These are phyloP conservation scores for Procambarus clarkii DNA, from an alignment of 1,140 invertebrate species.

Conservation along the genomic window DNA sequence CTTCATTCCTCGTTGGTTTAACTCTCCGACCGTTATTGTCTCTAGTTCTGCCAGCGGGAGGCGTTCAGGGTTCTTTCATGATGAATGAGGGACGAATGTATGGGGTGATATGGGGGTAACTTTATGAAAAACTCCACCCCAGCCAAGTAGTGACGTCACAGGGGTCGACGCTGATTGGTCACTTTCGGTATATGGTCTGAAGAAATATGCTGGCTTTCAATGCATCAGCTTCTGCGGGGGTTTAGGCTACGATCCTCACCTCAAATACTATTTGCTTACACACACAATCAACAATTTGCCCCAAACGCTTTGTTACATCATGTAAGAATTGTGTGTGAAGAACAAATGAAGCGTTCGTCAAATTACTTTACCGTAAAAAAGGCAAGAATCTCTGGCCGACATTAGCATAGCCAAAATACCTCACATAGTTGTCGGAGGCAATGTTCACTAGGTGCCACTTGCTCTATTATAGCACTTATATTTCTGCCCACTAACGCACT, in stretches of 20 bases:
- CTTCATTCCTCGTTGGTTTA: background rate
- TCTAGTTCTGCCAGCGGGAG: background rate
- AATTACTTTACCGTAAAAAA: conserved; percentile 16
- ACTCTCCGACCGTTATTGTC: background rate
- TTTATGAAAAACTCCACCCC: conserved; percentile 13
- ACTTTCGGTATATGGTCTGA: conserved; percentile 37
- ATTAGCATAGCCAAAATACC: conserved; percentile 60
- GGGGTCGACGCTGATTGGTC: conserved; percentile 13
- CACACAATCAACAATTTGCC: background rate
- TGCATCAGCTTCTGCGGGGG: background rate
- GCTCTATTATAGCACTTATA: background rate
- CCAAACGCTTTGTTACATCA: background rate
- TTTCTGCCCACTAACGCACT: background rate
- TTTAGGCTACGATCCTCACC: background rate
- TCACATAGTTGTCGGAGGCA: conserved; percentile 47
- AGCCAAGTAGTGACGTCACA: conserved; percentile 19
- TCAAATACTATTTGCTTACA: background rate
- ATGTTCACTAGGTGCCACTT: background rate
- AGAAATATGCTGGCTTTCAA: background rate
- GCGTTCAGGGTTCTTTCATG: background rate
- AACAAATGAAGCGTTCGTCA: conserved; percentile 25
- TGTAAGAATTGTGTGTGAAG: background rate
- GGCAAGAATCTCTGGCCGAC: conserved; percentile 24
- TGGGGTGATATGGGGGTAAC: background rate
- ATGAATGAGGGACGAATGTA: conserved; percentile 30